phyloP scores from a whole-genome alignment of 1,140 invertebrate genomes.

The Trichonephila clavipes region DNA sequence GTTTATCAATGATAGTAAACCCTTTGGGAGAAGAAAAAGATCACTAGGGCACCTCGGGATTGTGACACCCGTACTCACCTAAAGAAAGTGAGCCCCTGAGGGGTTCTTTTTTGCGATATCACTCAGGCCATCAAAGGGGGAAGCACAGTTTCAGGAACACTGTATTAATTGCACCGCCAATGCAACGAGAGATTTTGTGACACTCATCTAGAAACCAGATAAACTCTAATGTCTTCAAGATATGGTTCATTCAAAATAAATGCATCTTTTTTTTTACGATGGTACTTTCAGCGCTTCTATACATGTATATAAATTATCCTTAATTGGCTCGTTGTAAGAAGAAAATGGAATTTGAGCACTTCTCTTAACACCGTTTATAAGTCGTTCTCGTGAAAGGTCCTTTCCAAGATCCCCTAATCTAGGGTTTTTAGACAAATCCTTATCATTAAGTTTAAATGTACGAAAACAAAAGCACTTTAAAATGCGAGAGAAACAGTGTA shows the following conservation, averaged over 20 bases:
- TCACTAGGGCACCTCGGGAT: too few relatives aligned
- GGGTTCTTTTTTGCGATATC: too few relatives aligned
- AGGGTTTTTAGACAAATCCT: conserved; percentile 28
- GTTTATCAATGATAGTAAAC: too few relatives aligned
- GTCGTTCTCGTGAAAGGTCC: background rate
- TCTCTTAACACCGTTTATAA: background rate
- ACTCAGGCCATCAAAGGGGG: too few relatives aligned
- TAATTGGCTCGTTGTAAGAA: background rate
- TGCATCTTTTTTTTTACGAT: background rate
- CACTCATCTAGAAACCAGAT: background rate
- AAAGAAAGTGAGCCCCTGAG: too few relatives aligned
- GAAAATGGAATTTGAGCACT: background rate
- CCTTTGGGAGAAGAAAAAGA: too few relatives aligned
- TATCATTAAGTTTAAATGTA: conserved; percentile 1
- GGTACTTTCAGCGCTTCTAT: background rate
- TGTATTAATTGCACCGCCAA: background rate
- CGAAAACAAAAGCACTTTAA: background rate
- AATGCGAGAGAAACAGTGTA: background rate
- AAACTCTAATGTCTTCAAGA: background rate
- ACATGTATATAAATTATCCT: background rate
- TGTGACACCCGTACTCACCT: too few relatives aligned
- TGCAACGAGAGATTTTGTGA: background rate
- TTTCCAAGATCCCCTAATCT: conserved; percentile 14
- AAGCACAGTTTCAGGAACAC: too few relatives aligned
- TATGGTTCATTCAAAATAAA: background rate